A percentile compares a stretch with the other conserved stretches of the same genome.
phyloP scores from a whole-genome alignment of 2,113 vertebrate species.

The Neolamprologus longior region DNA sequence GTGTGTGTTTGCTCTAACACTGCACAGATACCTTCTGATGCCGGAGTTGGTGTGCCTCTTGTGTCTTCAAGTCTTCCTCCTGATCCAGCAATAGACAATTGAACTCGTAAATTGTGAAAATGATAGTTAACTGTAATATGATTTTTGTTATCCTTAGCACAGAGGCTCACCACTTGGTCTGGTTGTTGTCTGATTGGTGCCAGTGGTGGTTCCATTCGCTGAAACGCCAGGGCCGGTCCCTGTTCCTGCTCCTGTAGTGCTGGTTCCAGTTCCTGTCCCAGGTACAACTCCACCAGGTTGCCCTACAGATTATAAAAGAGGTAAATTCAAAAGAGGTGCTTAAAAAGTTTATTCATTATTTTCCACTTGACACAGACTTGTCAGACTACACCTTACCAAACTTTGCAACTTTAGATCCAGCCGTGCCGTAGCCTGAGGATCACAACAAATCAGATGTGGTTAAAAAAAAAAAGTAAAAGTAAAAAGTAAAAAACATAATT shows the following conservation, averaged over 20 bases:
- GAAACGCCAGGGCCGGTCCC: background rate
- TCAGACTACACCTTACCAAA: conserved; percentile 42
- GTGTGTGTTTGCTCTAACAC: background rate
- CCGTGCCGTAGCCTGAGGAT: conserved; percentile 42
- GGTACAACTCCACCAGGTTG: conserved; percentile 30
- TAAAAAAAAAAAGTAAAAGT: background rate
- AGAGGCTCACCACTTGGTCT: conserved; percentile 29
- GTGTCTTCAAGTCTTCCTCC: conserved; percentile 18
- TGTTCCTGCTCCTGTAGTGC: conserved; percentile 8
- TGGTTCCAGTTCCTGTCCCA: background rate
- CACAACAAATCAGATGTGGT: background rate
- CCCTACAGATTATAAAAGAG: conserved; percentile 21
- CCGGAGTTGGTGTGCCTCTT: conserved; percentile 30
- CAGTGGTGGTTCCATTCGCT: conserved; percentile 3
- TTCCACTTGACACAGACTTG: background rate
- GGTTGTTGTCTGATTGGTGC: background rate
- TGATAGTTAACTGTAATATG: background rate
- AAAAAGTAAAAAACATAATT: background rate
- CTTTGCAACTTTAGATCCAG: conserved; percentile 62
- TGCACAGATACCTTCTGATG: conserved; percentile 32
- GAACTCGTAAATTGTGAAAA: background rate
- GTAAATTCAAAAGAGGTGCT: background rate
- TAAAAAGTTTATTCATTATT: background rate
- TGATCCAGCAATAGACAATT: conserved; percentile 3
- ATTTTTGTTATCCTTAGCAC: background rate